These are phyloP conservation scores for Sorex maritimensis DNA, from an alignment of 2,797 vertebrate species.

Conservation along the genomic window DNA sequence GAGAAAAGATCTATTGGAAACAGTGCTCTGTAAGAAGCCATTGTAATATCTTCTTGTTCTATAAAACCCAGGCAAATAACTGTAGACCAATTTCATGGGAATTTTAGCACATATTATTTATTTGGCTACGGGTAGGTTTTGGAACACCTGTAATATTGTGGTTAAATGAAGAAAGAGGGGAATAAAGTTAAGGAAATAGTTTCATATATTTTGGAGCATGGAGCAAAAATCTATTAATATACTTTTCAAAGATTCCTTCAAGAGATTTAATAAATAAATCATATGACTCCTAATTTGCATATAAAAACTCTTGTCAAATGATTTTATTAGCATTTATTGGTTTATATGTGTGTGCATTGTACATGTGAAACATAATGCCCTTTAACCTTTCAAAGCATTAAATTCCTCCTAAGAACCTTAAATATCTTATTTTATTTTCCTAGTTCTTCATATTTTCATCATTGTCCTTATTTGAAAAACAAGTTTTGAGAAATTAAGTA, in stretches of 20 bases:
- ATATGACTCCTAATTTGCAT: neutral
- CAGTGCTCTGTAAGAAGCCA: neutral
- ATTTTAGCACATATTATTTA: constrained; percentile 12
- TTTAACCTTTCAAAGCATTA: neutral
- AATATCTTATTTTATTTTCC: neutral
- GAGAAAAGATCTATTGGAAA: neutral
- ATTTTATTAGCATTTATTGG: neutral
- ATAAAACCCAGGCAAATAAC: neutral
- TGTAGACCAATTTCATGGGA: neutral
- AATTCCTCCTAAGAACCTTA: neutral
- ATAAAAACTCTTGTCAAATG: neutral
- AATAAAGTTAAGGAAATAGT: neutral
- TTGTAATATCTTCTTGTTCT: neutral
- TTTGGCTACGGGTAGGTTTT: neutral
- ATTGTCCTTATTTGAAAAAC: neutral
- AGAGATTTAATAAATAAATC: neutral
- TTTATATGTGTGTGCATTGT: neutral
- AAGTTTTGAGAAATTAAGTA: neutral
- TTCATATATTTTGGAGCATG: neutral
- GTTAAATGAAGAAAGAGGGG: neutral
- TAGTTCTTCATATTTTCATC: neutral
- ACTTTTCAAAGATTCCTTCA: neutral
- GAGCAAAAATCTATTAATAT: neutral
- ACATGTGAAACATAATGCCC: neutral
- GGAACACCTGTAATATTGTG: neutral